Evolutionary conservation across 2,113 vertebrate genomes (phyloP), one percentile per base, ranked within the genome.

Genomic region (Hymenochirus boettgeri): DNA sequence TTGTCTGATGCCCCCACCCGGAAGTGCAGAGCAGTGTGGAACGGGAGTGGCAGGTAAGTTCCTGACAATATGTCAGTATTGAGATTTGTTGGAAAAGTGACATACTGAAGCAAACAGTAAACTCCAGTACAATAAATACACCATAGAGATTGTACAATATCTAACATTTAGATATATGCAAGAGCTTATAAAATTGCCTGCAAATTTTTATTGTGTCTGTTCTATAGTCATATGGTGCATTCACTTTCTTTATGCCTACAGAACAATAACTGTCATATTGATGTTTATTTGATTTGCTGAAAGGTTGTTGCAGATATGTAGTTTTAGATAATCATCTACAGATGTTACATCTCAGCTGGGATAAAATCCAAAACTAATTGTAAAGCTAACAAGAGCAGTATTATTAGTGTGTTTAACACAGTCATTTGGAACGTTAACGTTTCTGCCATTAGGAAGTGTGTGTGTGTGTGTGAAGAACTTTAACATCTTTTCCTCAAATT

Each of bases 271-370:
- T 57, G 54, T 33, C 54, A 57, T 57, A 19, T 29, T 57, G 54
- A 57, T 35, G 54, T 33, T 57, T 35, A 10, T 35, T 35, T 33
- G 10, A 57, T 57, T 57, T 57, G 26, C 22, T 57, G 54, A 11
- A 22, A 57, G n/a, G n/a, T 29, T 57, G 18, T 31, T 11, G n/a
- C 17, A 42, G 39, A 6, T 42, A 42, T 19, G 29, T 12, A 57
- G 4, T 8, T n/a, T 37, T 57, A 35, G 54, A 22, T 57, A 57
- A 57, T 29, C 31, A 57, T 35, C 37, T 22, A 22, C 54, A 57
- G 54, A 57, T 57, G 54, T 57, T 57, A n/a, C 19, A 33, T 57
- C 19, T 35, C 37, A 57, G 25, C 19, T 11, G 37, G 33, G 54
- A 57, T 18, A 22, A 57, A 35, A 13, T 21, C 29, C 31, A 57